These are phyloP conservation scores for Lamprotornis superbus DNA, from an alignment of 2,113 vertebrate genomes.

Conservation along the genomic window DNA sequence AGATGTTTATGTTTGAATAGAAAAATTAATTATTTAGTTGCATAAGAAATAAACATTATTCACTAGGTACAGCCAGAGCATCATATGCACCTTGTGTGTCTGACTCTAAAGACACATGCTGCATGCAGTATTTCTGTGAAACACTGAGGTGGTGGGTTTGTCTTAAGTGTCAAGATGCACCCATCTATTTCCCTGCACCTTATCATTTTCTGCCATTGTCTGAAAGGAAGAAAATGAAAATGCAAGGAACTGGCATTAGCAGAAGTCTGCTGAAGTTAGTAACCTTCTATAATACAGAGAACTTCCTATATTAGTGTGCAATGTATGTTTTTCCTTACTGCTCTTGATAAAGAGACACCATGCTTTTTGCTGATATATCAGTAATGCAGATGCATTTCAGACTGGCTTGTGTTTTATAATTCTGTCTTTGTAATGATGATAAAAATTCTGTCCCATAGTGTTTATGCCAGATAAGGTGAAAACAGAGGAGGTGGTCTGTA, in stretches of 20 bases:
- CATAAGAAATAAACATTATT: not conserved
- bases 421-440: not conserved
- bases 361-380: not conserved
- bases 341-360: not conserved
- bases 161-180: not conserved
- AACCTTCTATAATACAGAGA: not conserved
- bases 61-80: not conserved
- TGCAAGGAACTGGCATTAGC: not conserved
- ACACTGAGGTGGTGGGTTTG: not conserved
- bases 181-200: not conserved
- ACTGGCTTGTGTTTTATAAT: not conserved
- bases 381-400: not conserved
- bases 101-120: not conserved
- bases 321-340: not conserved
- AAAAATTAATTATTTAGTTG: not conserved
- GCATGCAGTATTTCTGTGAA: not conserved
- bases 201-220: not conserved
- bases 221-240: not conserved
- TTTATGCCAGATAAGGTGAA: not conserved
- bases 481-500: not conserved
- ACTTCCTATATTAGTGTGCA: not conserved
- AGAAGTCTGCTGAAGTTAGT: not conserved
- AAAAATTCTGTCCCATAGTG: not conserved
- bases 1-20: not conserved
- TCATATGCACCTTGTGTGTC: not conserved